Percentiles rank a stretch among this genome's conserved stretches.
Conservation (phyloP, 2,113 vertebrate species). For the Ursus arctos region DNA sequence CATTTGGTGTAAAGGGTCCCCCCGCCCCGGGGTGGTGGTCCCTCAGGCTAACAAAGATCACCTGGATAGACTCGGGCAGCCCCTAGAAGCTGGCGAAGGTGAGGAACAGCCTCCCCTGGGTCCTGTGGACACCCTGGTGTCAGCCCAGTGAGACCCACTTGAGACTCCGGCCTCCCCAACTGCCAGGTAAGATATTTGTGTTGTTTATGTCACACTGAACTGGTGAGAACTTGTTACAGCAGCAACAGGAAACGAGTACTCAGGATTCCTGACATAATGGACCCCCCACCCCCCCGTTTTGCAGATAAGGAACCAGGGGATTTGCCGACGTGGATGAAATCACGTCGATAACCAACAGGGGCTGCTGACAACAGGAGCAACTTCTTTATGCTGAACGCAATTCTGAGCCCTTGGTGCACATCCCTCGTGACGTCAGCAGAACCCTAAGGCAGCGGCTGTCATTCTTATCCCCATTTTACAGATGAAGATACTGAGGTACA, state of each 20-base stretch:
- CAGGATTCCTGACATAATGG: not conserved
- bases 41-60: not conserved
- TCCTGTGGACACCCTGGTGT: rapidly evolving
- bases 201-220: not conserved
- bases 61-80: not conserved
- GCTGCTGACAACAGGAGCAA: not conserved
- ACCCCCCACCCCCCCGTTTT: not conserved
- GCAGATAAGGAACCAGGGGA: not conserved
- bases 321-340: not conserved
- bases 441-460: not conserved
- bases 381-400: not conserved
- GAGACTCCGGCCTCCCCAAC: not conserved
- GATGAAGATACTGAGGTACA: not conserved
- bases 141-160: no score
- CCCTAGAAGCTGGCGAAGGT: not conserved
- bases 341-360: not conserved
- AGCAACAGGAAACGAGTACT: not conserved
- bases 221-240: not conserved
- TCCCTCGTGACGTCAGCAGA: not conserved
- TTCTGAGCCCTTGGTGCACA: not conserved
- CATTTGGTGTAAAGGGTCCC: not conserved
- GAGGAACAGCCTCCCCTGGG: not conserved
- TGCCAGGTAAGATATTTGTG: not conserved
- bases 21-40: not conserved
- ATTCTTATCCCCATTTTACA: not conserved